These are phyloP conservation scores for Macquaria australasica DNA, from an alignment of 2,113 vertebrate genomes.

Conservation along the genomic window DNA sequence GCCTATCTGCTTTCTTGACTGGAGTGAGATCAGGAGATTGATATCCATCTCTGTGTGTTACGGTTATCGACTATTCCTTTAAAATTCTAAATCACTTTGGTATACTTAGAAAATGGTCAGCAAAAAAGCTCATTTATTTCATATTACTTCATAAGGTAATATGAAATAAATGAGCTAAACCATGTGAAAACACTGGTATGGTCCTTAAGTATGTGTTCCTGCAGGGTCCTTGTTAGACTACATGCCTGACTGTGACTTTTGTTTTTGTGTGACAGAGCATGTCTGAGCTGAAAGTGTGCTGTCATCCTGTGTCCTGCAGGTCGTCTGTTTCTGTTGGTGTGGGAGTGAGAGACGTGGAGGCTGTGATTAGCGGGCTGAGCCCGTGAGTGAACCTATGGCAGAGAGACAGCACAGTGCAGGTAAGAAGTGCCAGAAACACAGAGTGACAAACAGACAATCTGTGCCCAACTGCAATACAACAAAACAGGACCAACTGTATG, in stretches of 20 bases:
- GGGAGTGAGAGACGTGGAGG: conserved; percentile 35
- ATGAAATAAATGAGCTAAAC: not conserved
- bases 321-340: conserved; percentile 37
- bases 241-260: not conserved
- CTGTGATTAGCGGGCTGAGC: conserved; percentile 50
- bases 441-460: not conserved
- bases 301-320: conserved; percentile 54
- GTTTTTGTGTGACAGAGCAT: conserved; percentile 7
- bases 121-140: too few species aligned
- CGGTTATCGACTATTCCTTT: not conserved
- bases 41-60: not conserved
- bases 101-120: not conserved
- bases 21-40: too few species aligned
- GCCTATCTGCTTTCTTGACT: too few species aligned
- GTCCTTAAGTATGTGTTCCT: not conserved
- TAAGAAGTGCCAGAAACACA: conserved; percentile 42
- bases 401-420: conserved; percentile 70
- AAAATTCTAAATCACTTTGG: not conserved
- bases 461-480: not conserved
- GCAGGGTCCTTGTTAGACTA: not conserved
- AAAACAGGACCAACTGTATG: not conserved
- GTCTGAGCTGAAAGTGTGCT: conserved; percentile 4
- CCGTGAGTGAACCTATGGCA: conserved; percentile 76
- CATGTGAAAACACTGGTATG: not conserved
- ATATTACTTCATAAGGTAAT: not conserved